Conservation (phyloP, 1,140 invertebrate genomes). For the Triops longicaudatus region DNA sequence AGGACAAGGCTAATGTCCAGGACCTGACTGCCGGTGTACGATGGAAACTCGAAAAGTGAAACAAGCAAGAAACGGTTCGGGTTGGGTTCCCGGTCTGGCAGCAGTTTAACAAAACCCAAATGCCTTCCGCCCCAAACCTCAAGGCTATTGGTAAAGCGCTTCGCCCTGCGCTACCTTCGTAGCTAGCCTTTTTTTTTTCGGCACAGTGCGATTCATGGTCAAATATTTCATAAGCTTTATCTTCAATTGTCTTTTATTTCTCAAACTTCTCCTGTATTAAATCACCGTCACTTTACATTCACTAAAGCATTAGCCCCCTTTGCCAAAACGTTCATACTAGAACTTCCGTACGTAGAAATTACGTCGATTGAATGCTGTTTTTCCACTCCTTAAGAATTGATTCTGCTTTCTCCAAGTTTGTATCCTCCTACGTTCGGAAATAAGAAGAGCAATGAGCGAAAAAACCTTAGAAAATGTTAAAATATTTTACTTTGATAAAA, state of each 20-base stretch:
- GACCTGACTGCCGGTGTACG: not conserved
- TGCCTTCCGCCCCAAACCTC: not conserved
- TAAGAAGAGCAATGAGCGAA: conserved; percentile 27
- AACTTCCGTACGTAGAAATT: too few relatives aligned
- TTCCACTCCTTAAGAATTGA: conserved; percentile 55
- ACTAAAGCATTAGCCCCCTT: too few relatives aligned
- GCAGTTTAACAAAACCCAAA: not conserved
- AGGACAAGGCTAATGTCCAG: not conserved
- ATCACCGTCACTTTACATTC: too few relatives aligned
- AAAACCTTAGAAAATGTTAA: not conserved
- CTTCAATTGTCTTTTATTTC: not conserved
- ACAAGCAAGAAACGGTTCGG: not conserved
- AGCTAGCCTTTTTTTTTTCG: not conserved
- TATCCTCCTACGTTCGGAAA: conserved; percentile 52
- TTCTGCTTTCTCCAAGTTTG: conserved; percentile 59
- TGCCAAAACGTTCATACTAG: too few relatives aligned
- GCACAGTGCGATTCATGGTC: not conserved
- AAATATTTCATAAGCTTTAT: not conserved
- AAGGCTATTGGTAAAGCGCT: not conserved
- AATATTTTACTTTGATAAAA: conserved; percentile 73
- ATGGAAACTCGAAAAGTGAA: not conserved
- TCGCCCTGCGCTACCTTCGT: not conserved
- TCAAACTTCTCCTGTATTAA: too few relatives aligned
- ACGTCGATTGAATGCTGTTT: conserved; percentile 27
- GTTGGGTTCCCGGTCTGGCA: not conserved